Conservation (phyloP, 2,888 invertebrate genomes). For the Thysanoteuthis rhombus region DNA sequence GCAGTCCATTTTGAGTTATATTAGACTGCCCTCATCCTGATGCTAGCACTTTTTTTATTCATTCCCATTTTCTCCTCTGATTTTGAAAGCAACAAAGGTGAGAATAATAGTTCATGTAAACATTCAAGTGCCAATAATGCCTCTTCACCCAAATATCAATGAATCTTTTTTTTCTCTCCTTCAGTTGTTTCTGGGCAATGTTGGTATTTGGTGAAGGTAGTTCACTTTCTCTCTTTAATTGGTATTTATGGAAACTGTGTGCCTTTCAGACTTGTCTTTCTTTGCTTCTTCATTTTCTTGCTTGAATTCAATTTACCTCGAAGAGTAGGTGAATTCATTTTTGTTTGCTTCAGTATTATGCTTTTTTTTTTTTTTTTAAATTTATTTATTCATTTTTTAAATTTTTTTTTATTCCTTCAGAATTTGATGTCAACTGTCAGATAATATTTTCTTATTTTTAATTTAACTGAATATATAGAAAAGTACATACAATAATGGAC, state of each 20-base stretch:
- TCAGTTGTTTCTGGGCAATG: not conserved
- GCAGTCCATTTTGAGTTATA: too few species aligned
- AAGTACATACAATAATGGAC: too few species aligned
- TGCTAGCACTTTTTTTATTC: too few species aligned
- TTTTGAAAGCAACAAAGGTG: too few species aligned
- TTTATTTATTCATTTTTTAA: too few species aligned
- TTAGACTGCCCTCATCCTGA: too few species aligned
- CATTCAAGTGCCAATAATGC: too few species aligned
- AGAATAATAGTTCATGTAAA: too few species aligned
- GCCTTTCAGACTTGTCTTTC: not conserved
- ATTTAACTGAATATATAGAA: too few species aligned
- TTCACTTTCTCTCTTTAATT: not conserved
- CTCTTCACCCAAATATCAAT: too few species aligned
- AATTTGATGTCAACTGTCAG: not conserved
- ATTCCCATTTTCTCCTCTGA: too few species aligned
- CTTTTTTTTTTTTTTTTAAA: not conserved
- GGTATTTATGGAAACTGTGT: not conserved
- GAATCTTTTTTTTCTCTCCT: too few species aligned
- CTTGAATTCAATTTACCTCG: not conserved
- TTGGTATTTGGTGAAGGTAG: not conserved
- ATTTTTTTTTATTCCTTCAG: not conserved
- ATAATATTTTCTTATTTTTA: not conserved
- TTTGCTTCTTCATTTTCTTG: not conserved
- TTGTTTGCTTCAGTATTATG: not conserved
- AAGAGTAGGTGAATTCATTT: not conserved